A percentile compares a stretch with the other conserved stretches of the same genome.
Evolutionary conservation across 2,888 invertebrate genomes (phyloP).

Genomic region (Calameuta pallipes): DNA sequence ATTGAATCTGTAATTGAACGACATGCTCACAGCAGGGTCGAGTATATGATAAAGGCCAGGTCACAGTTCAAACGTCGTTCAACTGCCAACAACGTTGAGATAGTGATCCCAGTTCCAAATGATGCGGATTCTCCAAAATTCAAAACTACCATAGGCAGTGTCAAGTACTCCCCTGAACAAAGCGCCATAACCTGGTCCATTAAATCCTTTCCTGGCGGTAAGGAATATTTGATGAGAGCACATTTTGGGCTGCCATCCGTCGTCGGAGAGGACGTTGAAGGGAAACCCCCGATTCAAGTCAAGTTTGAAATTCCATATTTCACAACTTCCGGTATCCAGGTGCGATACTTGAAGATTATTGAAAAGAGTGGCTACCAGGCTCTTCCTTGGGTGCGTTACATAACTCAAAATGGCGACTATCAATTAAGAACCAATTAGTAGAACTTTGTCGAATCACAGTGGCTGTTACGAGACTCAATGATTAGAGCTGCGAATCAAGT

Average conservation of each 20-base stretch:
- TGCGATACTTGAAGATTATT: constrained; percentile 95
- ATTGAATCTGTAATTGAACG: constrained; percentile 98
- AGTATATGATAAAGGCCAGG: constrained; percentile 99
- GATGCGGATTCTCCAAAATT: constrained; percentile 99
- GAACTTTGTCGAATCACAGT: background rate
- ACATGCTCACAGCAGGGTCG: constrained; percentile 96
- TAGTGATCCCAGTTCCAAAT: constrained; percentile 93
- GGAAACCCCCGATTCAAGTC: constrained; percentile 97
- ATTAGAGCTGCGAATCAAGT: no score
- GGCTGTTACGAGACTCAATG: background rate
- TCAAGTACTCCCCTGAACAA: constrained; percentile 97
- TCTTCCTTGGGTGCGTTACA: constrained; percentile 98
- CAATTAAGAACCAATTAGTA: constrained; percentile 91
- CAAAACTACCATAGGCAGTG: constrained; percentile 96
- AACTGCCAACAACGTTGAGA: constrained; percentile 98
- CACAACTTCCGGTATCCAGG: constrained; percentile 98
- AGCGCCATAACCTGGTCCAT: constrained; percentile 98
- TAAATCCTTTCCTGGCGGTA: constrained; percentile 97
- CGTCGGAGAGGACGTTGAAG: constrained; percentile 92
- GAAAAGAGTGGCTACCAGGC: constrained; percentile 99
- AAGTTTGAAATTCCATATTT: constrained; percentile 99
- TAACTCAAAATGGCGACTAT: constrained; percentile 99
- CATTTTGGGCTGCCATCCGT: constrained; percentile 98
- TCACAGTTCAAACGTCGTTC: constrained; percentile 98
- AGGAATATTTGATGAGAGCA: constrained; percentile 97